Conservation (phyloP, 1,140 invertebrate species). For the Epicauta chinensis region DNA sequence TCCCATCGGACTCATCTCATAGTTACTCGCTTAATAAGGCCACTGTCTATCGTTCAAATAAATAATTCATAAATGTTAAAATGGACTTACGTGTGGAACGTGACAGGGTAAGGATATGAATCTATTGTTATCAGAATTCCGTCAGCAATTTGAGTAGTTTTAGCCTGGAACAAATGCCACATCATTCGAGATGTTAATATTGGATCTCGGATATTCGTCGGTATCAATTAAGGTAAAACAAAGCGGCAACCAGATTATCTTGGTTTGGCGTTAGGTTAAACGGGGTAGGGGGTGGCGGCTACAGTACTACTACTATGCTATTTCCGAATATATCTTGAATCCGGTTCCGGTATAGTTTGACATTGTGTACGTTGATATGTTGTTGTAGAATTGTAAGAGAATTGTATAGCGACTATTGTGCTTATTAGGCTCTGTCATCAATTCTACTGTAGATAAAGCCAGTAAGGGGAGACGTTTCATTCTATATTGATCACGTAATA, state of each 20-base stretch:
- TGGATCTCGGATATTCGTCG: constrained; percentile 13
- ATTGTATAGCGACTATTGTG: constrained; percentile 2
- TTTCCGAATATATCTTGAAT: constrained; percentile 14
- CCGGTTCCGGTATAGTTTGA: constrained; percentile 15
- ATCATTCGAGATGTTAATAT: constrained; percentile 9
- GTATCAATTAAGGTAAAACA: constrained; percentile 15
- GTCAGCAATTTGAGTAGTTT: constrained; percentile 1
- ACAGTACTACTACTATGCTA: not conserved
- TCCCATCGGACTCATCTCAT: too few relatives aligned
- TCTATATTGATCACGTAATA: constrained; percentile 15
- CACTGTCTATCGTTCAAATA: too few relatives aligned
- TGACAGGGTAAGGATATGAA: too few relatives aligned
- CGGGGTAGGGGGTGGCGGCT: constrained; percentile 1
- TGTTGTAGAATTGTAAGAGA: too few relatives aligned
- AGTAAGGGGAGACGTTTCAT: constrained; percentile 3
- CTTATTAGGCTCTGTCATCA: constrained; percentile 5
- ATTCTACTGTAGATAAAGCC: constrained; percentile 10
- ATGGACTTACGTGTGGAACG: too few relatives aligned
- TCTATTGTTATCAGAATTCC: too few relatives aligned
- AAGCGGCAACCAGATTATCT: constrained; percentile 11
- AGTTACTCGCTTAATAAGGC: too few relatives aligned
- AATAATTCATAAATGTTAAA: too few relatives aligned
- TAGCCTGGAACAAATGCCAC: constrained; percentile 4
- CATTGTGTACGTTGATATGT: not conserved
- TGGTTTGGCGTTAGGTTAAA: constrained; percentile 1